These are phyloP conservation scores for Hemibagrus wyckioides DNA, from an alignment of 2,113 vertebrate genomes.

Conservation along the genomic window DNA sequence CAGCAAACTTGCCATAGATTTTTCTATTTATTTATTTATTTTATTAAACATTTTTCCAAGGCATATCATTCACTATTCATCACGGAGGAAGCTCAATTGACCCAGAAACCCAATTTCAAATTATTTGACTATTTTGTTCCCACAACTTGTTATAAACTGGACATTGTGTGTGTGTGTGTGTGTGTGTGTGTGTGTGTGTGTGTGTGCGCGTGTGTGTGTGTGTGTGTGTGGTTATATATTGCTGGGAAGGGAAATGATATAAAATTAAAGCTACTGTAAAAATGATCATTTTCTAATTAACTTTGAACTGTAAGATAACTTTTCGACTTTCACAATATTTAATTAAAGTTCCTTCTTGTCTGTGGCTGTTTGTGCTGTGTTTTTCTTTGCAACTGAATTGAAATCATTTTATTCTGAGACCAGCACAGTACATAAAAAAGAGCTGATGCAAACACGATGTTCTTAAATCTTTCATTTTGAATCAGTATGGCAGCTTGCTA, in stretches of 20 bases:
- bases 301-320: constrained; percentile 97
- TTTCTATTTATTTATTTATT: constrained; percentile 25
- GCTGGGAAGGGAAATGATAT: constrained; percentile 61
- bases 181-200: constrained; percentile 50
- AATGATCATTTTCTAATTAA: constrained; percentile 94
- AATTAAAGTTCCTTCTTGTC: constrained; percentile 99
- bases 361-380: constrained; percentile 73
- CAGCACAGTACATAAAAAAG: not conserved
- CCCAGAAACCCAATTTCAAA: constrained; percentile 14
- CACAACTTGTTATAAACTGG: constrained; percentile 74
- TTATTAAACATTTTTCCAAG: not conserved
- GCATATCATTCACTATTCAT: constrained; percentile 18
- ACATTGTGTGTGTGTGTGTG: constrained; percentile 90
- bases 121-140: constrained; percentile 73
- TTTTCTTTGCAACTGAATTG: not conserved
- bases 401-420: not conserved
- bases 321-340: constrained; percentile 99
- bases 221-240: constrained; percentile 91
- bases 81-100: not conserved
- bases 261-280: constrained; percentile 96
- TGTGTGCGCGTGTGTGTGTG: constrained; percentile 39
- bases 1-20: not conserved
- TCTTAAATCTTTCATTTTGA: not conserved
- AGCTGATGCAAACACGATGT: not conserved
- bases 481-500: not conserved